Conservation (phyloP, 2,113 vertebrate genomes). For the Hyperopisus bebe region DNA sequence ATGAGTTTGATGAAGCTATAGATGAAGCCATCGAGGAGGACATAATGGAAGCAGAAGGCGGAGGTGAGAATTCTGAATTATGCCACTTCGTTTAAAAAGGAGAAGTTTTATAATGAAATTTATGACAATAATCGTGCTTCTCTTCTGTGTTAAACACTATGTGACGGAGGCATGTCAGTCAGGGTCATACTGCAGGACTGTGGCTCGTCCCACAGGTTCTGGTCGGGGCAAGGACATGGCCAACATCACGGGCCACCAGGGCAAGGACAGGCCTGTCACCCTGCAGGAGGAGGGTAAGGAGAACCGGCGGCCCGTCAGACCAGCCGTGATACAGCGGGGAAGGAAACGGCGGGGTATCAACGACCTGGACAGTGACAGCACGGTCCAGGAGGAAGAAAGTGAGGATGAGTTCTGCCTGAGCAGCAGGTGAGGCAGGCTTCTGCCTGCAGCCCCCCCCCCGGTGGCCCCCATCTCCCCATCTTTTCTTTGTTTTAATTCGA, state of each 20-base stretch:
- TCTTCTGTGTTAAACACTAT: neutral
- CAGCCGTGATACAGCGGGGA: slow-evolving; percentile 54
- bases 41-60: slow-evolving; percentile 76
- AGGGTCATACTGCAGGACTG: neutral
- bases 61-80: slow-evolving; percentile 55
- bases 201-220: slow-evolving; percentile 45
- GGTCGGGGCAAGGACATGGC: slow-evolving; percentile 72
- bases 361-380: slow-evolving; percentile 92
- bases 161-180: neutral
- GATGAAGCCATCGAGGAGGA: slow-evolving; percentile 98
- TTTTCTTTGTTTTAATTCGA: neutral
- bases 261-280: slow-evolving; percentile 74
- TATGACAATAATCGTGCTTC: neutral
- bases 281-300: slow-evolving; percentile 75
- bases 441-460: neutral
- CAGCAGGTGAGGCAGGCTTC: slow-evolving; percentile 66
- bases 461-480: neutral
- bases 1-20: slow-evolving; percentile 97
- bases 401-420: slow-evolving; percentile 95
- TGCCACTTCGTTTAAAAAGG: neutral
- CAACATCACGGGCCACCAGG: slow-evolving; percentile 70
- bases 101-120: neutral
- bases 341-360: slow-evolving; percentile 87
- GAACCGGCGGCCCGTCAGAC: slow-evolving; percentile 69
- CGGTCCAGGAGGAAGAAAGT: slow-evolving; percentile 82